Conservation (phyloP, 2,113 vertebrate species). For the Salvelinus sp. region DNA sequence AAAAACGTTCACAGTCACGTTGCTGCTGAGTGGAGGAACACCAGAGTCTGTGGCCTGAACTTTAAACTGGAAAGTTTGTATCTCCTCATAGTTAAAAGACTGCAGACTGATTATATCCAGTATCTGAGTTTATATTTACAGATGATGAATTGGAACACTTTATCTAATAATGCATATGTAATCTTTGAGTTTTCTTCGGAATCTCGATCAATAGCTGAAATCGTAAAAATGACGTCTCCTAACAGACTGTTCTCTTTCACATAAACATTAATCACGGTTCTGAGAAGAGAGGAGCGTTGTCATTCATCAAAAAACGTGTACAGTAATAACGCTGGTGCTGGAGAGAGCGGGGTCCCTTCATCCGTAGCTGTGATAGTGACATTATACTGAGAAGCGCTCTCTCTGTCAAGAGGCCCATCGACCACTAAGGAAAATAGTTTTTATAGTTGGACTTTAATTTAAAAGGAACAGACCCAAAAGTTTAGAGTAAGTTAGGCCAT, state of each 20-base stretch:
- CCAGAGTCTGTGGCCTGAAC: constrained; percentile 65
- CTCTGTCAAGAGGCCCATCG: constrained; percentile 49
- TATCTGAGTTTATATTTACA: neutral
- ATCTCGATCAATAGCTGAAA: constrained; percentile 80
- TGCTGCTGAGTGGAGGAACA: constrained; percentile 60
- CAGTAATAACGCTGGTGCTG: constrained; percentile 62
- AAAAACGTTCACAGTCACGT: constrained; percentile 50
- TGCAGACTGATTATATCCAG: constrained; percentile 6
- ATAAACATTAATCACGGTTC: constrained; percentile 66
- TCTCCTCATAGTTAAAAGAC: constrained; percentile 8
- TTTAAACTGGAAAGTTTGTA: constrained; percentile 5
- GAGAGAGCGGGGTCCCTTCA: constrained; percentile 78
- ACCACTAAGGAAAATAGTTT: constrained; percentile 69
- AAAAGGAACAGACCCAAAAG: neutral
- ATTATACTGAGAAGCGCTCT: constrained; percentile 75
- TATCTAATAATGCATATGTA: constrained; percentile 72
- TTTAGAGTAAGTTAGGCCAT: constrained; percentile 17
- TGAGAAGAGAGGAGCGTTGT: constrained; percentile 80
- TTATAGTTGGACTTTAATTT: neutral
- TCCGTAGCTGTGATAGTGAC: constrained; percentile 79
- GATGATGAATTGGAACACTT: neutral
- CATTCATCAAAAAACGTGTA: constrained; percentile 82
- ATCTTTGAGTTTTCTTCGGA: constrained; percentile 75
- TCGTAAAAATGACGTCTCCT: constrained; percentile 69
- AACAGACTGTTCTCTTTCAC: constrained; percentile 81